Conservation (phyloP, 2,888 invertebrate species). For the Pegoplata infirma region DNA sequence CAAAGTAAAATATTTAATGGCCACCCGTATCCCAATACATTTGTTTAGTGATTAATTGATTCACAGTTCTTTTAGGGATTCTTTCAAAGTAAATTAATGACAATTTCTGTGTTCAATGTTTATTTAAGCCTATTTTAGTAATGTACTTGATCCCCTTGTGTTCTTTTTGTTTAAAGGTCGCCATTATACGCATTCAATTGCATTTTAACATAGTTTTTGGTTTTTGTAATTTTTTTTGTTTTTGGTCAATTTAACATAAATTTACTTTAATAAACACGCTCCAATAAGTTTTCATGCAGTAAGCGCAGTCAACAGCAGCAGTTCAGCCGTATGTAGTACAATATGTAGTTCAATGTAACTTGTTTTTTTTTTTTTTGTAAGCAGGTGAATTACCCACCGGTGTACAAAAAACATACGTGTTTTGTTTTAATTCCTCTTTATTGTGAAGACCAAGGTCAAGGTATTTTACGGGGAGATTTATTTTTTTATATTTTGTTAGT, state of each 20-base stretch:
- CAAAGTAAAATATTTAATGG: not conserved
- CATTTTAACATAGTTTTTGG: conserved; percentile 1
- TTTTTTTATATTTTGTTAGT: not conserved
- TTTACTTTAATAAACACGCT: conserved; percentile 55
- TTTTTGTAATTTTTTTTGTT: conserved; percentile 12
- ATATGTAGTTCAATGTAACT: conserved; percentile 50
- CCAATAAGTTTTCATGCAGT: conserved; percentile 57
- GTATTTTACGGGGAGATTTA: conserved; percentile 11
- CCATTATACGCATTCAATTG: conserved; percentile 13
- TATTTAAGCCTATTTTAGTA: not conserved
- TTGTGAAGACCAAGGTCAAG: conserved; percentile 39
- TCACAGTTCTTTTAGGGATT: no score
- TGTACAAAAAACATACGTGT: conserved; percentile 2
- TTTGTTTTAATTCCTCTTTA: conserved; percentile 9
- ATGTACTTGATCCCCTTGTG: not conserved
- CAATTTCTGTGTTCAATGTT: not conserved
- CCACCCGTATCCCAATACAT: conserved; percentile 20
- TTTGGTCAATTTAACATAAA: conserved; percentile 61
- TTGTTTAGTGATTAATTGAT: not conserved
- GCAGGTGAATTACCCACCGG: conserved; percentile 17
- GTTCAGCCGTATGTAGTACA: not conserved
- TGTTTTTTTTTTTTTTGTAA: not conserved
- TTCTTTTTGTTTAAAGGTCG: not conserved
- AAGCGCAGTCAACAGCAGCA: no score
- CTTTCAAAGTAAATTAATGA: not conserved